Evolutionary conservation across 2,113 vertebrate species (phyloP).

Genomic region (Malurus elegans): DNA sequence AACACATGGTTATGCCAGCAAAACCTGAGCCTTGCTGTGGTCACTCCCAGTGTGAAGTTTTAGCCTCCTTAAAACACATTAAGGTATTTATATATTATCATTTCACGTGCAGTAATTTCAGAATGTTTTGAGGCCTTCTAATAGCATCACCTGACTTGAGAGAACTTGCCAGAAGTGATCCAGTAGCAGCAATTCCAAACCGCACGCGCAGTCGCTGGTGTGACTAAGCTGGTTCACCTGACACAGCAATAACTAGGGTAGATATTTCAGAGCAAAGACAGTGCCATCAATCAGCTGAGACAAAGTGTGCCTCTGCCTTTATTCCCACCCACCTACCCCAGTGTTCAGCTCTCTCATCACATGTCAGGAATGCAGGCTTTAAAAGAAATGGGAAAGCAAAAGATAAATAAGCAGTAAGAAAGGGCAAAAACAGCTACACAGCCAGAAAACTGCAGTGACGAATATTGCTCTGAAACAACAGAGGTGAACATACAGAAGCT

Average conservation of each 20-base stretch:
- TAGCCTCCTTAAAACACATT: background rate
- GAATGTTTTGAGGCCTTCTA: background rate
- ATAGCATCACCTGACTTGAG: background rate
- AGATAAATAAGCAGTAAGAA: background rate
- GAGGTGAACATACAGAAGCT: background rate
- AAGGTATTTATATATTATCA: background rate
- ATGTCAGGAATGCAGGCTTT: background rate
- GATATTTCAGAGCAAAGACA: background rate
- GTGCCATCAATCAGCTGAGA: background rate
- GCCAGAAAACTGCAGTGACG: background rate
- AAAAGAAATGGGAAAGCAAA: background rate
- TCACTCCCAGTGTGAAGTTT: background rate
- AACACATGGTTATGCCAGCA: background rate
- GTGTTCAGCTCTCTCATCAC: background rate
- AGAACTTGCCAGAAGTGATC: background rate
- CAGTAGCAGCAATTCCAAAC: background rate
- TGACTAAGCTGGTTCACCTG: background rate
- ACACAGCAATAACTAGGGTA: background rate
- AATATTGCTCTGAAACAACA: background rate
- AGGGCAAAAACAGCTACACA: background rate
- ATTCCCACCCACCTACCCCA: background rate
- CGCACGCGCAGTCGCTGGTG: accelerated
- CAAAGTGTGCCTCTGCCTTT: background rate
- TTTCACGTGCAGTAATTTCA: background rate
- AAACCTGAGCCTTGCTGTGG: background rate